A percentile compares a stretch with the other conserved stretches of the same genome.
phyloP scores from a whole-genome alignment of 1,140 invertebrate genomes.

The Drosophila truncata region DNA sequence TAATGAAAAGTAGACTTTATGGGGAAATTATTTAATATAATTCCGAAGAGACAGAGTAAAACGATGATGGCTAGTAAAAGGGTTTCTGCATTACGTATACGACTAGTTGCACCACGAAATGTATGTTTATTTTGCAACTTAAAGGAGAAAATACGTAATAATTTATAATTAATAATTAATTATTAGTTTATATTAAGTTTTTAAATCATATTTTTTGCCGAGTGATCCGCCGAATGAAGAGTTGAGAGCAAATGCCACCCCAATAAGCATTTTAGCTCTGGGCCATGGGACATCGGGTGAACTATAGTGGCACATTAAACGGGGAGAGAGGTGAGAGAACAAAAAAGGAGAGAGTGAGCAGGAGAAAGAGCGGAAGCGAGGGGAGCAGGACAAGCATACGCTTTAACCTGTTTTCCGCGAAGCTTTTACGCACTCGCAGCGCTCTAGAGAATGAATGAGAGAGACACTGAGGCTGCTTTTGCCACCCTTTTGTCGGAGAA shows the following conservation, averaged over 20 bases:
- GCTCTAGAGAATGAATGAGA: slow-evolving; percentile 15
- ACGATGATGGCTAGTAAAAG: too few relatives aligned
- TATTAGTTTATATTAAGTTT: background rate
- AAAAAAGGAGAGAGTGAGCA: slow-evolving; percentile 2
- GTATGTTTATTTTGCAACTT: background rate
- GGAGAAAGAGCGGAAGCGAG: slow-evolving; percentile 26
- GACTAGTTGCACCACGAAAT: background rate
- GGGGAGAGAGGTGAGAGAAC: slow-evolving; percentile 13
- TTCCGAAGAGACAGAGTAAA: background rate
- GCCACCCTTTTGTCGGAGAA: slow-evolving; percentile 71
- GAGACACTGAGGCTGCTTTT: slow-evolving; percentile 28
- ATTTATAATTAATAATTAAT: background rate
- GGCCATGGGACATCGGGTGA: slow-evolving; percentile 66
- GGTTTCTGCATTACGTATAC: slow-evolving; percentile 4
- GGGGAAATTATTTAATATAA: background rate
- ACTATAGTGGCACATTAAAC: slow-evolving; percentile 19
- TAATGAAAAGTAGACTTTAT: background rate
- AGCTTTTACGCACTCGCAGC: slow-evolving; percentile 76
- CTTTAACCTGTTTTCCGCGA: slow-evolving; percentile 79
- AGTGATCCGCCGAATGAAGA: slow-evolving; percentile 15
- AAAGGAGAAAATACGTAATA: background rate
- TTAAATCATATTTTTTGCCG: slow-evolving; percentile 4
- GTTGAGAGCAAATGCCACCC: slow-evolving; percentile 69
- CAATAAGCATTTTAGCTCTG: slow-evolving; percentile 77
- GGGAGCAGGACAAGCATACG: slow-evolving; percentile 53